phyloP scores from a whole-genome alignment of 2,888 invertebrate genomes.

The Odontocolon sp. region DNA sequence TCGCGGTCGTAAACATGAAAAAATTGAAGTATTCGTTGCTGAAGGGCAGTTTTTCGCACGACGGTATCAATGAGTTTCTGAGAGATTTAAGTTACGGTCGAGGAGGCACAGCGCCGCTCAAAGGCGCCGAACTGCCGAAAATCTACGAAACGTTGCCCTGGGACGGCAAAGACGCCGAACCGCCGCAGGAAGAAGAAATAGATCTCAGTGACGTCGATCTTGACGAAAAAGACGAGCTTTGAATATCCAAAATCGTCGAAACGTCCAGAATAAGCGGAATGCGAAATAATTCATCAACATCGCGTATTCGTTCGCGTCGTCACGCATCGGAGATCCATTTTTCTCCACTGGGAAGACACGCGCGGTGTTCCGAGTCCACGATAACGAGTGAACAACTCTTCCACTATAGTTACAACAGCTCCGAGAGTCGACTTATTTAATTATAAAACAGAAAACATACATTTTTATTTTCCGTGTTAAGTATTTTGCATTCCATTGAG shows the following conservation, averaged over 20 bases:
- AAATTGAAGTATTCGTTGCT: constrained; percentile 98
- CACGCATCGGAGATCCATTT: not conserved
- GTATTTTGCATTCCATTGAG: constrained; percentile 23
- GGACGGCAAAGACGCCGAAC: constrained; percentile 97
- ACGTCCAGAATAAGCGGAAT: not conserved
- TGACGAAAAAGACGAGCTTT: constrained; percentile 90
- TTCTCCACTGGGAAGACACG: not conserved
- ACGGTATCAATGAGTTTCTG: constrained; percentile 97
- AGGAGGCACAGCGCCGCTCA: constrained; percentile 94
- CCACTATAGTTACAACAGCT: constrained; percentile 1
- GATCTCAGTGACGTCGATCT: constrained; percentile 95
- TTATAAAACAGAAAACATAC: too few species aligned
- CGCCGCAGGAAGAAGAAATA: constrained; percentile 93
- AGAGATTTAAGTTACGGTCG: constrained; percentile 96
- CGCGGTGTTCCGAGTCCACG: not conserved
- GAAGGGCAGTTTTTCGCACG: constrained; percentile 95
- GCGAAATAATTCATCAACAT: not conserved
- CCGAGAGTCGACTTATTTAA: not conserved
- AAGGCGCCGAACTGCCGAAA: constrained; percentile 90
- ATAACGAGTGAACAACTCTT: not conserved
- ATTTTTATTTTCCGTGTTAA: not conserved
- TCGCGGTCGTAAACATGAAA: constrained; percentile 97
- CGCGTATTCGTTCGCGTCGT: not conserved
- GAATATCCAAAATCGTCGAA: constrained; percentile 75
- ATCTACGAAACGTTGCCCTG: constrained; percentile 88